phyloP scores from a whole-genome alignment of 2,888 invertebrate genomes.

The Mamestra brassicae region DNA sequence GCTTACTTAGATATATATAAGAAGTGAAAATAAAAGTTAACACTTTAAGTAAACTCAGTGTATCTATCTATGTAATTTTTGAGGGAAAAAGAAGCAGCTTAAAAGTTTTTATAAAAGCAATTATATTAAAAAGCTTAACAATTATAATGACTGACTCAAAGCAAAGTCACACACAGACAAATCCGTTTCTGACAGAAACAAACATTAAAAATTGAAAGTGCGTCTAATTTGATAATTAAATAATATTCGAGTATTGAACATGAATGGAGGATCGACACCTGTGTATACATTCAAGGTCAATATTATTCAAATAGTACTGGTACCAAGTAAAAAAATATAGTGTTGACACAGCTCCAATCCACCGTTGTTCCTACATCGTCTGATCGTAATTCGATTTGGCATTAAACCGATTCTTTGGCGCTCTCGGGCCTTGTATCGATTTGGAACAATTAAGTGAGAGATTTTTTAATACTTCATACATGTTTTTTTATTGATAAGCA shows the following conservation, averaged over 20 bases:
- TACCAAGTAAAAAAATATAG: conserved; percentile 35
- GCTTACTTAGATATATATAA: not conserved
- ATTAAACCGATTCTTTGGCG: conserved; percentile 71
- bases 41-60: not conserved
- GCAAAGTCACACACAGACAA: not conserved
- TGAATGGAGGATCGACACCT: conserved; percentile 54
- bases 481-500: conserved; percentile 41
- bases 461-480: conserved; percentile 59
- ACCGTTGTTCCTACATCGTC: conserved; percentile 50
- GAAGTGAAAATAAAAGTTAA: not conserved
- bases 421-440: conserved; percentile 65
- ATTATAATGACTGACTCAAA: conserved; percentile 10
- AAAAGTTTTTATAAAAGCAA: not conserved
- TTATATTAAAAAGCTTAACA: not conserved
- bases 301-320: conserved; percentile 36
- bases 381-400: conserved; percentile 75
- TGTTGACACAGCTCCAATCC: conserved; percentile 53
- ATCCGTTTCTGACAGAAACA: conserved; percentile 30
- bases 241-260: conserved; percentile 28
- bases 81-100: conserved; percentile 4
- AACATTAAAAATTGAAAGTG: conserved; percentile 56
- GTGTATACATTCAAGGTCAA: conserved; percentile 60
- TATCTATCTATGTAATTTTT: not conserved
- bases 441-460: conserved; percentile 63
- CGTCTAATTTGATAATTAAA: conserved; percentile 57